Conservation (phyloP, 2,113 vertebrate species). For the Urocitellus parryii region DNA sequence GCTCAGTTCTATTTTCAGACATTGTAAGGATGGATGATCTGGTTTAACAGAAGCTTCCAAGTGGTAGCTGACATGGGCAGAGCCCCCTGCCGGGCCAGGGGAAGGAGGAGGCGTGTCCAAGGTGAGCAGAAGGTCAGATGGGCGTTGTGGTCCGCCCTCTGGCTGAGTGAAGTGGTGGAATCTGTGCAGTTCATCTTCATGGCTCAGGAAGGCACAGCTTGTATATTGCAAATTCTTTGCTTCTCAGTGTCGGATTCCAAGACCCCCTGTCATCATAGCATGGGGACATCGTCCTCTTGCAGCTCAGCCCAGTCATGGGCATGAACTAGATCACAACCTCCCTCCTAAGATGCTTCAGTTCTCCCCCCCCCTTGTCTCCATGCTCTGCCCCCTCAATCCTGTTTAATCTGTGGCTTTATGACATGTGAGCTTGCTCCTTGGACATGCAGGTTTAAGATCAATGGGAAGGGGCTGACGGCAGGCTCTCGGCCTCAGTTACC, state of each 20-base stretch:
- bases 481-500: background rate
- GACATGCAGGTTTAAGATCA: background rate
- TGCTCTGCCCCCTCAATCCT: accelerated
- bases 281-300: background rate
- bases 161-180: background rate
- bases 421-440: accelerated
- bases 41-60: background rate
- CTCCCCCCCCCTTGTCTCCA: accelerated
- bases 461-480: background rate
- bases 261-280: accelerated
- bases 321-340: too few relatives aligned
- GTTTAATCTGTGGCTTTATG: accelerated
- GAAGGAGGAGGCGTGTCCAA: background rate
- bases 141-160: too few relatives aligned
- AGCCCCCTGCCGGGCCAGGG: background rate
- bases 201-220: background rate
- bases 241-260: background rate
- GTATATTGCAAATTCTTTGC: background rate
- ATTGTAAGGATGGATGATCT: background rate
- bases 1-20: background rate
- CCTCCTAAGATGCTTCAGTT: accelerated
- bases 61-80: background rate
- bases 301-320: accelerated
- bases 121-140: background rate
- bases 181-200: too few relatives aligned